These are phyloP conservation scores for Helostoma temminkii DNA, from an alignment of 2,797 vertebrate species.

Conservation along the genomic window DNA sequence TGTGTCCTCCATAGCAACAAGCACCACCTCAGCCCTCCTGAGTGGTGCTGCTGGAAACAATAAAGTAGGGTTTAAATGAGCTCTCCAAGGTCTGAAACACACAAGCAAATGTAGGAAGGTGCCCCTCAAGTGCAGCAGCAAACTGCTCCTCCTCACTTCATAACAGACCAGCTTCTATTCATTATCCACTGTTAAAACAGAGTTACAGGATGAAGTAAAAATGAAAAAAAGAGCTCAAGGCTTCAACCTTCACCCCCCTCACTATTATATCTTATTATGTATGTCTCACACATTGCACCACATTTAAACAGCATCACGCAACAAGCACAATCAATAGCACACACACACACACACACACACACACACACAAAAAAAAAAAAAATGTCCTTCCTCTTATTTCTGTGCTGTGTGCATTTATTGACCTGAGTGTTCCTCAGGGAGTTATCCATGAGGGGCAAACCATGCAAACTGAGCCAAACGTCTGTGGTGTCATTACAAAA, in stretches of 20 bases:
- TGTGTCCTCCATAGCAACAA: constrained; percentile 78
- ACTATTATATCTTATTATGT: constrained; percentile 50
- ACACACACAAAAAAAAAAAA: too few species aligned
- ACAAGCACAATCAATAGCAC: constrained; percentile 67
- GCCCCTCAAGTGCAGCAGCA: constrained; percentile 61
- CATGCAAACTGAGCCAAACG: constrained; percentile 39
- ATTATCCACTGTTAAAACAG: constrained; percentile 63
- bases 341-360: too few species aligned
- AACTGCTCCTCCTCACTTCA: constrained; percentile 50
- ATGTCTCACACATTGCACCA: constrained; percentile 40
- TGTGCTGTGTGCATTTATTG: constrained; percentile 61
- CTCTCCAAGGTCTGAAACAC: constrained; percentile 75
- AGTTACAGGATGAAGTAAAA: constrained; percentile 52
- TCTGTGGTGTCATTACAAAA: constrained; percentile 53
- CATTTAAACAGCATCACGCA: constrained; percentile 66
- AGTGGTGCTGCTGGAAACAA: constrained; percentile 64
- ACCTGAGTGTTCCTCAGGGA: constrained; percentile 54
- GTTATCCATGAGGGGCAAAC: constrained; percentile 24
- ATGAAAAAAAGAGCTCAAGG: constrained; percentile 51
- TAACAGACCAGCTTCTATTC: constrained; percentile 57
- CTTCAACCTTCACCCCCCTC: constrained; percentile 64
- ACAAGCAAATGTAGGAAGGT: constrained; percentile 68
- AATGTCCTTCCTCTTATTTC: constrained; percentile 68
- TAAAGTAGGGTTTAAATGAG: constrained; percentile 75
- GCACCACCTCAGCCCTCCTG: constrained; percentile 55